Conservation (phyloP, 2,113 vertebrate species). For the Bettongia penicillata region DNA sequence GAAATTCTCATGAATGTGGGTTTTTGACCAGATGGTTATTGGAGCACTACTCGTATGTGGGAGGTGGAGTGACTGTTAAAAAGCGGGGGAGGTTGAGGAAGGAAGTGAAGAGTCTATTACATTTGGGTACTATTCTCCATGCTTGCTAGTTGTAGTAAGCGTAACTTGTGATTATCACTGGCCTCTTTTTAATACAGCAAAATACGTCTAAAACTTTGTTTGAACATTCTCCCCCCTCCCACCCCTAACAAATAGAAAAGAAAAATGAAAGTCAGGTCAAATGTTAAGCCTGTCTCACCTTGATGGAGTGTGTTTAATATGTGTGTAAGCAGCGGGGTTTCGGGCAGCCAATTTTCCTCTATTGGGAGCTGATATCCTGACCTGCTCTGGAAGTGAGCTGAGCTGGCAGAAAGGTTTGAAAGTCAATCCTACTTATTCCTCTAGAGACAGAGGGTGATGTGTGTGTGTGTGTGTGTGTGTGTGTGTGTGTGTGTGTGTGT, state of each 20-base stretch:
- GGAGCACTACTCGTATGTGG: background rate
- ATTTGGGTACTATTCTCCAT: background rate
- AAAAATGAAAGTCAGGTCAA: background rate
- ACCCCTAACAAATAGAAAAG: background rate
- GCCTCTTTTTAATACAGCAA: background rate
- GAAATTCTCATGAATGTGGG: too few relatives aligned
- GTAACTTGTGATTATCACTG: background rate
- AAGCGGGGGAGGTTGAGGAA: background rate
- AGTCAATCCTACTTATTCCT: background rate
- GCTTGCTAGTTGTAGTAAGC: background rate
- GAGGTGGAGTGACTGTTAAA: background rate
- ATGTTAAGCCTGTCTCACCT: background rate
- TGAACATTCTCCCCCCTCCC: background rate
- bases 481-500: too few relatives aligned
- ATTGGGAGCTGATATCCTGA: background rate
- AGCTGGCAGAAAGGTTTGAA: background rate
- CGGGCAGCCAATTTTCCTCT: background rate
- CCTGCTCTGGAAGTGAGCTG: background rate
- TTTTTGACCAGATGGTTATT: too few relatives aligned
- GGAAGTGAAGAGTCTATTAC: background rate
- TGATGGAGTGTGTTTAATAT: background rate
- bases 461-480: background rate
- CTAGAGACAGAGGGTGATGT: constrained; percentile 63
- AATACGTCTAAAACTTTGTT: background rate
- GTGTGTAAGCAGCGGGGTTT: background rate